Base-by-base conservation (phyloP, 2,888 invertebrate species). In the Oegoconia quadripuncta region DNA sequence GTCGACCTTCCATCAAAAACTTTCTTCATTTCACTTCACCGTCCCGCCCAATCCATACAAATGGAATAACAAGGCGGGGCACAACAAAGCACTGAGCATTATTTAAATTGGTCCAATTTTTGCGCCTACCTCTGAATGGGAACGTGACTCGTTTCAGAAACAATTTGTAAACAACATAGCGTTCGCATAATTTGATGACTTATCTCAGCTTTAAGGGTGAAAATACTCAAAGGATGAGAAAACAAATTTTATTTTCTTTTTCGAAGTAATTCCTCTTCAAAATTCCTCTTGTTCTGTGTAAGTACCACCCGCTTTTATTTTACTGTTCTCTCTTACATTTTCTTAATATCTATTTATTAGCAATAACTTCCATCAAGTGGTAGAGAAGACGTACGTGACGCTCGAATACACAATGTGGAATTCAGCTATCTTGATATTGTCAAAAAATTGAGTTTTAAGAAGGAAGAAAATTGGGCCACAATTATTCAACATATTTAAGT, bases 161-260 rank as follows among this genome's bases (percentile, higher is more conserved):
- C 64, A 73, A 76, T 73, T 68, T 70, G 72, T 70, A 74, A 73
- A 73, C 70, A 70, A 67, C 66, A 59, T 64, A 56, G 64, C 68
- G 49, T 58, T 63, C 67, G 61, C 57, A 73, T 73, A 74, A 75
- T 75, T 74, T 73, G 70, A 73, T 70, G 68, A 71, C 69, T 72
- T 74, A 74, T 72, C 69, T 65, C 56, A 55, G 63, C 54, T 61
- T 66, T 60, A 64, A 59, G 51, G 57, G 58, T 42, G 46, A 57
- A 63, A 63, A 59, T 59, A 59, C 59, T 65, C 59, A 57, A 61
- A 62, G 55, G 57, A 62, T 61, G 54, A 50, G 60, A 55, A 61
- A 59, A 59, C 41, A 47, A 38, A 36, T 52, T 54, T 52, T n/a
- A 52, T 64, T 56, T 58, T 52, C 36, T 38, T 40, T 51, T 17